Conservation (phyloP, 2,888 invertebrate species). For the Aphodius sticticus region DNA sequence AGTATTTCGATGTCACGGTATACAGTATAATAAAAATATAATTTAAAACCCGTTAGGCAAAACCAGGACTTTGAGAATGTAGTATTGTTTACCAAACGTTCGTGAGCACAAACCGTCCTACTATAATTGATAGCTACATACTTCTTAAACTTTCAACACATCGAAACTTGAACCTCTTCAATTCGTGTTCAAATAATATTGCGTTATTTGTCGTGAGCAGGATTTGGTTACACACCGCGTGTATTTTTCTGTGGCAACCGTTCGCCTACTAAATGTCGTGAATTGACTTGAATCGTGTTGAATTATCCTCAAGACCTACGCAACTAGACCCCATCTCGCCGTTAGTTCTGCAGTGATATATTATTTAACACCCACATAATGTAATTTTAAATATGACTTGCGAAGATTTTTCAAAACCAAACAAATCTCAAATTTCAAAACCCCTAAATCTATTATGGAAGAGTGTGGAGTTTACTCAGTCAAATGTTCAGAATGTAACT, state of each 20-base stretch:
- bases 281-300: background rate
- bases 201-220: too few relatives aligned
- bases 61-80: background rate
- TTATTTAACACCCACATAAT: conserved; percentile 4
- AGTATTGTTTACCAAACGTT: background rate
- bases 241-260: background rate
- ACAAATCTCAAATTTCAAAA: background rate
- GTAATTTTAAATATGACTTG: background rate
- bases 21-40: too few relatives aligned
- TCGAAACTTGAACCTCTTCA: background rate
- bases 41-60: background rate
- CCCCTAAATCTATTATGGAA: too few relatives aligned
- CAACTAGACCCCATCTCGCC: background rate
- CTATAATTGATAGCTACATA: background rate
- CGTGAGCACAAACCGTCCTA: background rate
- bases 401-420: background rate
- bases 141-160: background rate
- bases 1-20: too few relatives aligned
- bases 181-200: background rate
- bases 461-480: too few relatives aligned
- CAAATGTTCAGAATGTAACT: too few relatives aligned
- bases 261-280: background rate
- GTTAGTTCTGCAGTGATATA: background rate
- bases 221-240: background rate
- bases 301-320: background rate